Evolutionary conservation across 1,140 invertebrate species (phyloP).

Genomic region (Pseudachorutes palmiensis): DNA sequence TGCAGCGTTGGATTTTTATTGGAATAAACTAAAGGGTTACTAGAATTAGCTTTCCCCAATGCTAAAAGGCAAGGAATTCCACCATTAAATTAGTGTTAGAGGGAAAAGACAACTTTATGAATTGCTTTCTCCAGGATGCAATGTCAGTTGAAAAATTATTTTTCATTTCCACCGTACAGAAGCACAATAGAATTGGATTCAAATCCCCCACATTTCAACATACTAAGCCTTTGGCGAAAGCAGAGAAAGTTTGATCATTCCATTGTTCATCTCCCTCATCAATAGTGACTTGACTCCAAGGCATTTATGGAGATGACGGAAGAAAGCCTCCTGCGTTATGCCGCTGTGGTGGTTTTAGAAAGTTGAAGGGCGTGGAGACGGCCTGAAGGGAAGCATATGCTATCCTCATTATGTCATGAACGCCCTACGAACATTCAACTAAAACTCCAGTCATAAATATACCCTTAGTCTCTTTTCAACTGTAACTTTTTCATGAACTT

Average conservation of each 20-base stretch:
- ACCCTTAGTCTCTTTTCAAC: no score
- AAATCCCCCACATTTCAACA: not conserved
- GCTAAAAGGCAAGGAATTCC: not conserved
- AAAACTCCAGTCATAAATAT: no score
- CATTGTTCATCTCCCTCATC: not conserved
- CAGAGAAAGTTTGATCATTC: conserved; percentile 8
- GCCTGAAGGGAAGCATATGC: not conserved
- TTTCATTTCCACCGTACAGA: conserved; percentile 29
- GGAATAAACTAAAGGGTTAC: not conserved
- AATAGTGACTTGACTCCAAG: conserved; percentile 5
- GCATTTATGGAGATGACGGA: no score
- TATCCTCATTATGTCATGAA: not conserved
- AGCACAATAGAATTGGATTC: conserved; percentile 17
- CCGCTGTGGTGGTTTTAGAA: not conserved
- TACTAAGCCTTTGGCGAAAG: conserved; percentile 8
- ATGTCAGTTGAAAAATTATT: conserved; percentile 28
- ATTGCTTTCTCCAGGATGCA: conserved; percentile 10
- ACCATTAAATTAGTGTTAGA: not conserved
- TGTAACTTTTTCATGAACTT: no score
- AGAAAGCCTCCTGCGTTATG: not conserved
- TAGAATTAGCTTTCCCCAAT: not conserved
- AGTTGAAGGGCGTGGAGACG: no score
- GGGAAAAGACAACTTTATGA: conserved; percentile 14
- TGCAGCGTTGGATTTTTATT: not conserved
- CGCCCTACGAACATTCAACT: not conserved